phyloP scores from a whole-genome alignment of 2,113 vertebrate genomes.

The Platysternon megacephalum region DNA sequence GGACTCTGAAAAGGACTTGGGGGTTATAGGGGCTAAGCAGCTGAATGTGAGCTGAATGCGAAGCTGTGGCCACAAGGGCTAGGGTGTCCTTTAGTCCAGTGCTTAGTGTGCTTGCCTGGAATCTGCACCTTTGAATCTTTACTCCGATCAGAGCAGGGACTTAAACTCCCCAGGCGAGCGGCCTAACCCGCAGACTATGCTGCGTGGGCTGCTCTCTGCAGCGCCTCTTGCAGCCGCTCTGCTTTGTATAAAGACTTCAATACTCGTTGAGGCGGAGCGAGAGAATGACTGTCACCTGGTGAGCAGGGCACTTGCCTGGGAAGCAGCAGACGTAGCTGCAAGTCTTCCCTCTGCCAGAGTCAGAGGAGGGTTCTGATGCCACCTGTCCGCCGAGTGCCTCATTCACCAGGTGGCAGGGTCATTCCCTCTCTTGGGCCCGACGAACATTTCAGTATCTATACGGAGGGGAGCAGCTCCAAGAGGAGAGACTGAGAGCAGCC shows the following conservation, averaged over 20 bases:
- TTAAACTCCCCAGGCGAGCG: background rate
- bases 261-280: too few relatives aligned
- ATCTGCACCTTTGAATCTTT: background rate
- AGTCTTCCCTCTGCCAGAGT: background rate
- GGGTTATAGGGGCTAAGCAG: too few relatives aligned
- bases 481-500: background rate
- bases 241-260: too few relatives aligned
- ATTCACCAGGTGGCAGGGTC: background rate
- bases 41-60: too few relatives aligned
- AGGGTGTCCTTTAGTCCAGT: background rate
- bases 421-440: background rate
- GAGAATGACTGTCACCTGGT: too few relatives aligned
- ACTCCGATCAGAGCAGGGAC: background rate
- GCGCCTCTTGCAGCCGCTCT: too few relatives aligned
- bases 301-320: too few relatives aligned
- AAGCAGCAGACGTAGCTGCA: too few relatives aligned
- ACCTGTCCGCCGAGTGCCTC: too few relatives aligned
- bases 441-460: rapidly evolving
- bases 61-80: background rate
- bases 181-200: background rate
- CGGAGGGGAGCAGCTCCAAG: background rate
- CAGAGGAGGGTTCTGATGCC: background rate
- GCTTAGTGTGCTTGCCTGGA: background rate
- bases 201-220: too few relatives aligned
- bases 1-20: too few relatives aligned